These are phyloP conservation scores for Lasiommata megera DNA, from an alignment of 2,888 invertebrate genomes.

Conservation along the genomic window DNA sequence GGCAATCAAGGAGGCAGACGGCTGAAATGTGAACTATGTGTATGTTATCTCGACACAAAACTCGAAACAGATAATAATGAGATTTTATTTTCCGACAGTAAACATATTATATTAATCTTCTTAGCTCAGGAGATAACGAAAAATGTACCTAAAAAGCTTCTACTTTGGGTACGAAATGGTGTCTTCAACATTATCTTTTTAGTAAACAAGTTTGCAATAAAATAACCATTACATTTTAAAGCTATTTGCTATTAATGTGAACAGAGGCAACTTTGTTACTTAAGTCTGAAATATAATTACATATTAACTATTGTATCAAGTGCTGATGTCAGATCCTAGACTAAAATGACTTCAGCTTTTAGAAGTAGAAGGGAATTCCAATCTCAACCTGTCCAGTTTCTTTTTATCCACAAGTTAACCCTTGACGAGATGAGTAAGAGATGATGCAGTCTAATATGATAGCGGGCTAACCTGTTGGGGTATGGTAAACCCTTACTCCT, in stretches of 20 bases:
- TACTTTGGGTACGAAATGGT: neutral
- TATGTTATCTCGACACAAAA: conserved; percentile 6
- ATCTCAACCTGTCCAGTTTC: no score
- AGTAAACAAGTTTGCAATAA: neutral
- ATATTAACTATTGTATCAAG: no score
- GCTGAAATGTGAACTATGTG: conserved; percentile 41
- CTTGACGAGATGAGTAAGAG: no score
- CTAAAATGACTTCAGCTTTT: no score
- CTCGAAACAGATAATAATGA: conserved; percentile 3
- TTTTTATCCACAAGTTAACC: no score
- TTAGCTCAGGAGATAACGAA: neutral
- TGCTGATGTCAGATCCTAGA: no score
- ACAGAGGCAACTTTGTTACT: neutral
- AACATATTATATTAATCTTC: neutral
- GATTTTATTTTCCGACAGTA: neutral
- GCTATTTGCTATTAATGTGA: neutral
- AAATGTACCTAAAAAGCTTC: neutral
- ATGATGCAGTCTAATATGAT: no score
- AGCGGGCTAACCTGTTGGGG: no score
- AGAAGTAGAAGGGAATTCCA: no score
- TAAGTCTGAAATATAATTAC: no score
- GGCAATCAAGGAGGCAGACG: conserved; percentile 82
- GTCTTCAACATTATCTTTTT: neutral
- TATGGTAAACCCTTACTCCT: no score
- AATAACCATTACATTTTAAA: neutral